Evolutionary conservation across 2,797 vertebrate genomes (phyloP).

Genomic region (Crenuchus spilurus): DNA sequence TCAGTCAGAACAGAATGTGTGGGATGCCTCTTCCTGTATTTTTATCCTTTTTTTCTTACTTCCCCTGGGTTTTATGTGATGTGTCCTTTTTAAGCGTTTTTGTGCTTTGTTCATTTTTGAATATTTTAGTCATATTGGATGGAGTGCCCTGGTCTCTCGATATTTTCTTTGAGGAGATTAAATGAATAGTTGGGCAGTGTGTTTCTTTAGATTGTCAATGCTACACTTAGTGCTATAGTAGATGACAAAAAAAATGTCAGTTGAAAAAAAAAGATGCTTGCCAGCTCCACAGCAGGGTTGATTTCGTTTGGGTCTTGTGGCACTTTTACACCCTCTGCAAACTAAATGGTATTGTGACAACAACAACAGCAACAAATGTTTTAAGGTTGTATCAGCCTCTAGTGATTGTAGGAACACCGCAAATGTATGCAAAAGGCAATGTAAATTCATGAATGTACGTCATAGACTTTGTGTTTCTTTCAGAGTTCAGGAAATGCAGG

Average conservation of each 20-base stretch:
- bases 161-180: conserved; percentile 87
- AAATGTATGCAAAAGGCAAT: conserved; percentile 85
- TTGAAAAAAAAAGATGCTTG: conserved; percentile 83
- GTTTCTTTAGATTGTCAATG: conserved; percentile 89
- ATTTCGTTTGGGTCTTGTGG: conserved; percentile 96
- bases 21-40: conserved; percentile 83
- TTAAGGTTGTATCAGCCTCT: conserved; percentile 72
- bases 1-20: conserved; percentile 85
- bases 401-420: conserved; percentile 78
- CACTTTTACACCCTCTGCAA: conserved; percentile 87
- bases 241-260: conserved; percentile 87
- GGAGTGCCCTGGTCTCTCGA: conserved; percentile 79
- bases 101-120: conserved; percentile 79
- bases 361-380: conserved; percentile 74
- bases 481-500: conserved; percentile 81
- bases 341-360: conserved; percentile 74
- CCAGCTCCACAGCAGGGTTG: conserved; percentile 94
- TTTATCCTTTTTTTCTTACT: conserved; percentile 66
- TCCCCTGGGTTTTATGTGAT: conserved; percentile 61
- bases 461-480: conserved; percentile 82
- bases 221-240: conserved; percentile 89
- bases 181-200: conserved; percentile 89
- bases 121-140: conserved; percentile 84
- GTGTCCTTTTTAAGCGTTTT: conserved; percentile 76
- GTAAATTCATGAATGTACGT: conserved; percentile 90